phyloP scores from a whole-genome alignment of 2,888 invertebrate species.

The Tanytarsus gracilentus region DNA sequence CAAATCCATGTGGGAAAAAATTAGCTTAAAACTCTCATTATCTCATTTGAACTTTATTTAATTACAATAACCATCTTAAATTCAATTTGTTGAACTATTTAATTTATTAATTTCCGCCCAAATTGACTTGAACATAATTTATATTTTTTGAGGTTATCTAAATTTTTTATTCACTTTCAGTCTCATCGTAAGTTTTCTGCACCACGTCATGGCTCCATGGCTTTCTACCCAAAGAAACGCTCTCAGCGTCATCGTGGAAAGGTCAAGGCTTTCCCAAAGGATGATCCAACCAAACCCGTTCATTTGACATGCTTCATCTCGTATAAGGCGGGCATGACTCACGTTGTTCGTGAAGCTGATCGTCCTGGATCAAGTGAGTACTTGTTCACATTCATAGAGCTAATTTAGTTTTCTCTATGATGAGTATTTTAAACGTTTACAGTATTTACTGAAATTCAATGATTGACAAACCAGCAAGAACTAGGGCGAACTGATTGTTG shows the following conservation, averaged over 20 bases:
- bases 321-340: conserved; percentile 99
- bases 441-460: conserved; percentile 30
- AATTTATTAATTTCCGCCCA: too few relatives aligned
- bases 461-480: conserved; percentile 36
- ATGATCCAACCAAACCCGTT: conserved; percentile 91
- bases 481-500: conserved; percentile 47
- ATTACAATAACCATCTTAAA: too few relatives aligned
- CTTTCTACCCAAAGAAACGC: conserved; percentile 98
- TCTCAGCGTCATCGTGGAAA: conserved; percentile 95
- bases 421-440: conserved; percentile 30
- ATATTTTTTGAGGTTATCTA: background rate
- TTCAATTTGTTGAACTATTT: too few relatives aligned
- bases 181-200: conserved; percentile 99
- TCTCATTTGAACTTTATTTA: too few relatives aligned
- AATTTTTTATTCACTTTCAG: conserved; percentile 48
- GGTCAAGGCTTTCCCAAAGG: conserved; percentile 99
- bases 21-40: too few relatives aligned
- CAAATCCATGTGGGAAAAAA: too few relatives aligned
- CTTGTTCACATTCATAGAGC: conserved; percentile 10
- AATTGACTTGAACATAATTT: background rate
- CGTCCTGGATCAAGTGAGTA: conserved; percentile 96
- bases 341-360: conserved; percentile 96
- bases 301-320: conserved; percentile 96
- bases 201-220: conserved; percentile 99
- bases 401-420: conserved; percentile 29